A percentile compares a stretch with the other conserved stretches of the same genome.
These are phyloP conservation scores for Eucidaris tribuloides DNA, from an alignment of 35 echinoderm and acorn worm genomes.

Conservation along the genomic window DNA sequence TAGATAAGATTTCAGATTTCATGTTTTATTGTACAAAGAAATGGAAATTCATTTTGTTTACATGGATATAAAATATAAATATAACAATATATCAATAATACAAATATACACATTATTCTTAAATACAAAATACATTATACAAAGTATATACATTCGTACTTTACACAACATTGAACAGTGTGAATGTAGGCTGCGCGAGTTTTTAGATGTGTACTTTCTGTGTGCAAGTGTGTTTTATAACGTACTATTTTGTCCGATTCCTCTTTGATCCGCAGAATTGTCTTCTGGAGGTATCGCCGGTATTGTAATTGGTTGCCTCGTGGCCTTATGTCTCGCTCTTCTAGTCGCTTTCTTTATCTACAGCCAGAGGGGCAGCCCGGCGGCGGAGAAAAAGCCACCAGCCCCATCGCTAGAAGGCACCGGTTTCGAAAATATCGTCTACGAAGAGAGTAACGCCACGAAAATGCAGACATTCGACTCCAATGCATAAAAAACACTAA, in stretches of 20 bases:
- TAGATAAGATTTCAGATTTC: no score
- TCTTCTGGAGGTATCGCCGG: neutral
- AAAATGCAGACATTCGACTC: neutral
- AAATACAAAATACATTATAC: no score
- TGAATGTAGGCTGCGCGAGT: no score
- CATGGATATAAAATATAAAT: no score
- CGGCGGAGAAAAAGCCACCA: neutral
- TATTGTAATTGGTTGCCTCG: neutral
- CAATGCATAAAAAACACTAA: conserved; percentile 23
- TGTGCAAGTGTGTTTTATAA: neutral
- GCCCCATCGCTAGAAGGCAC: neutral
- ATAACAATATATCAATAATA: neutral
- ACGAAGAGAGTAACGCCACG: neutral
- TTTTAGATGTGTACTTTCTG: no score
- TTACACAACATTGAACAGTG: no score
- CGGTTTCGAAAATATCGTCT: conserved; percentile 8
- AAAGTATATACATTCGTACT: no score
- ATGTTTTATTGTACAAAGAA: no score
- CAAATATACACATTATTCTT: no score
- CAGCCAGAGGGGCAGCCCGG: no score
- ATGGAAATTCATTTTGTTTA: no score
- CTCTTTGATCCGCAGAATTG: neutral
- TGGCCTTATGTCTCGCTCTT: neutral
- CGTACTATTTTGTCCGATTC: neutral
- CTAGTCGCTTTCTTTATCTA: neutral